Base-by-base conservation (phyloP, 2,113 vertebrate genomes). In the Pelvicachromis taeniatus region DNA sequence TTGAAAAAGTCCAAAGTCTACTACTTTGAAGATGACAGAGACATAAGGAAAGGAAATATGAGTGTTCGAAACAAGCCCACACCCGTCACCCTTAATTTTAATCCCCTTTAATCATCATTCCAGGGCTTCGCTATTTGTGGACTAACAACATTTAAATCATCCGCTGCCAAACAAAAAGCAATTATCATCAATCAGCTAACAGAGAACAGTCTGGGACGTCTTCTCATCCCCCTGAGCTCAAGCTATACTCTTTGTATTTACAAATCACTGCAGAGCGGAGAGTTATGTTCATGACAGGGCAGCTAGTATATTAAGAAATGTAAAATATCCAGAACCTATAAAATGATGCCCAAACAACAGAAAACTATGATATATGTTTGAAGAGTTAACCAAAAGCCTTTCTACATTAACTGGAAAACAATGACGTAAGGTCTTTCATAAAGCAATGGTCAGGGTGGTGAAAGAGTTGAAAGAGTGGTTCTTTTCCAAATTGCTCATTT, bases 401-500 rank as follows among this genome's bases (percentile, higher is more conserved):
- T 56, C 59, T 14, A 77, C 26, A 16, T 38, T 77, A 4, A 9
- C 19, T 82, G 84, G 70, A 84, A 78, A 85, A 77, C 80, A 85
- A 23, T 82, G 63, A 90, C 38, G 31, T 81, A 77, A 84, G 53
- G 38, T 7, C 1, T 63, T 52, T 78, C 6, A 58, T 31, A 52
- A 82, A 70, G 21, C 13, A 56, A 59, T 55, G 31, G 29, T 61
- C 31, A 80, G 42, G 75, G 17, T 23, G 56, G 81, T 19, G 19
- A 82, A 59, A 38, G 50, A 80, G 11, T 65, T 83, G 23, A 83
- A 78, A 50, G 7, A 56, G 61, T 52, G 48, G 19, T 70, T 68
- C 78, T 31, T 21, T 85, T 93, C 55, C 19, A 78, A 81, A 84
- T 75, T 31, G 19, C 19, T 58, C 21, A 77, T 86, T 85, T 59